Evolutionary conservation across 2,888 invertebrate genomes (phyloP).

Genomic region (Sympetrum striolatum): DNA sequence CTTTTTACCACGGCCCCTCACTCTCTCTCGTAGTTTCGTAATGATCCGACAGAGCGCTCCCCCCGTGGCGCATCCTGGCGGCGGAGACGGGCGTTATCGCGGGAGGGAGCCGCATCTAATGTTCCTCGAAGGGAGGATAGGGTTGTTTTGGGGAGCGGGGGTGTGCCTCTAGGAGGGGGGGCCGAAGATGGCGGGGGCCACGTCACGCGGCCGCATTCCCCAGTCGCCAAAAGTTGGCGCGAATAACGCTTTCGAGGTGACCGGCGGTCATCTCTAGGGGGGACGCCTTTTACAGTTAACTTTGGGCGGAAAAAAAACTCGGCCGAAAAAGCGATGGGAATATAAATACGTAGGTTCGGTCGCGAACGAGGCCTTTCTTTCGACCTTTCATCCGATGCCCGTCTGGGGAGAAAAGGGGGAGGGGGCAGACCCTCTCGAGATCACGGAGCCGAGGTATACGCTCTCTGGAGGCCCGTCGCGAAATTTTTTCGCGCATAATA

Average conservation of each 20-base stretch:
- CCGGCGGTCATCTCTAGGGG: conserved; percentile 18
- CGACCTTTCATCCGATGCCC: neutral
- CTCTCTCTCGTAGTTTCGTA: conserved; percentile 39
- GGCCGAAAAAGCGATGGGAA: neutral
- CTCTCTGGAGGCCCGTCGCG: neutral
- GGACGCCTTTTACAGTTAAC: conserved; percentile 37
- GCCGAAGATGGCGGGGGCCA: conserved; percentile 28
- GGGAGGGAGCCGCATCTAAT: neutral
- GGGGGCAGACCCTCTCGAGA: neutral
- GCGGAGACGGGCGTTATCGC: conserved; percentile 29
- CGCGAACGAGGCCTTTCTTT: neutral
- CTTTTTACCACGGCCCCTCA: neutral
- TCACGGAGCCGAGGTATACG: neutral
- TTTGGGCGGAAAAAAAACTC: neutral
- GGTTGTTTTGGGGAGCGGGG: conserved; percentile 3
- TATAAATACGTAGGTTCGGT: neutral
- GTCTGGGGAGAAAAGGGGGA: neutral
- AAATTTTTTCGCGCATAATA: neutral
- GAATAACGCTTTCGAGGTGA: conserved; percentile 36
- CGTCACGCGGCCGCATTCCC: conserved; percentile 25
- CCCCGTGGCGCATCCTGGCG: conserved; percentile 40
- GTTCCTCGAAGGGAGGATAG: neutral
- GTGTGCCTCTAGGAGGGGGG: neutral
- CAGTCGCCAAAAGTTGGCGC: conserved; percentile 31
- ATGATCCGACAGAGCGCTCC: conserved; percentile 38